Percentiles rank a stretch among this genome's conserved stretches.
phyloP scores from a whole-genome alignment of 2,888 invertebrate species.

The Callyntrura sp. region DNA sequence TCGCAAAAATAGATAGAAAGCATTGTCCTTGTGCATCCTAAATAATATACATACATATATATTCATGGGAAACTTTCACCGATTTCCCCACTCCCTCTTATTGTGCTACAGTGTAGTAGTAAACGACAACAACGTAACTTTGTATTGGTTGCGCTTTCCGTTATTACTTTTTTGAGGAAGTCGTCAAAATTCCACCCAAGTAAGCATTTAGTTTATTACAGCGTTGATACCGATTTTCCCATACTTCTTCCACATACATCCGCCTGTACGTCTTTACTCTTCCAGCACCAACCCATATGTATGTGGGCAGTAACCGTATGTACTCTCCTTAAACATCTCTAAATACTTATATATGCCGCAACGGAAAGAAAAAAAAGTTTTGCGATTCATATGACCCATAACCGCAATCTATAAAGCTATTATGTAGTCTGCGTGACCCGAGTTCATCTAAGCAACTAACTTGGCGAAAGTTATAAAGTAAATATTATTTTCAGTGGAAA shows the following conservation, averaged over 20 bases:
- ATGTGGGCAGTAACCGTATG: neutral
- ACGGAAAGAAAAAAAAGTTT: constrained; percentile 5
- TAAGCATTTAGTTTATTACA: neutral
- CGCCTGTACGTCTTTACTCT: no score
- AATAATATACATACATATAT: neutral
- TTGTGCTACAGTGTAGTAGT: neutral
- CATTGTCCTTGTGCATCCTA: constrained; percentile 34
- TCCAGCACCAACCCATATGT: neutral
- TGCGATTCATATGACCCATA: constrained; percentile 10
- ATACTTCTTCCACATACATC: neutral
- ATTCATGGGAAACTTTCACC: neutral
- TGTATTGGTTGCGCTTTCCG: neutral
- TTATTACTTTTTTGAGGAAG: constrained; percentile 23
- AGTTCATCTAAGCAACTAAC: neutral
- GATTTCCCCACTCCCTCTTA: neutral
- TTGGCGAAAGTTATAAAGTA: neutral
- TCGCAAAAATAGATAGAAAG: neutral
- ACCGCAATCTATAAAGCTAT: neutral
- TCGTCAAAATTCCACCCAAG: neutral
- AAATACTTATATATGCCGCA: no score
- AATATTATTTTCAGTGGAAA: neutral
- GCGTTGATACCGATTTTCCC: neutral
- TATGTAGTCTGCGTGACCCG: neutral
- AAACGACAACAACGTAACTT: neutral
- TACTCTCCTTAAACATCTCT: no score